A percentile compares a stretch with the other conserved stretches of the same genome.
Evolutionary conservation across 1,140 invertebrate species (phyloP).

Genomic region (Ostrea denselamellosa): DNA sequence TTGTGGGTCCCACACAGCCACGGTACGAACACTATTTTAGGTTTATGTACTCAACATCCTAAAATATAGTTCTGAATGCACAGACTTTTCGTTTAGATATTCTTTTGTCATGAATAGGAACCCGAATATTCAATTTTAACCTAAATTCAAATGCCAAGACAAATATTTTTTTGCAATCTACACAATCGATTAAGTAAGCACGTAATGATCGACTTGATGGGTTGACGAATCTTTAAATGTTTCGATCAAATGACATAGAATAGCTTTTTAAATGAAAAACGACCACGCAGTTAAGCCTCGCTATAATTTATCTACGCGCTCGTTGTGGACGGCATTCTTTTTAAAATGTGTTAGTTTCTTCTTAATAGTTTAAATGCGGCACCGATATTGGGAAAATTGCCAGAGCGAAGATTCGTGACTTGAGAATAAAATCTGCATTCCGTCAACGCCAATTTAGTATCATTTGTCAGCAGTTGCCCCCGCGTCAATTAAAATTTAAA

Average conservation of each 20-base stretch:
- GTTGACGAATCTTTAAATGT: conserved; percentile 26
- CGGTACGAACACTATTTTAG: too few species aligned
- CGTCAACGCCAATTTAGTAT: too few species aligned
- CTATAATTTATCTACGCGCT: not conserved
- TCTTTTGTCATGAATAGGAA: conserved; percentile 27
- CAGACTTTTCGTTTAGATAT: conserved; percentile 21
- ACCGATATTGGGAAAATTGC: not conserved
- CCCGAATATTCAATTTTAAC: not conserved
- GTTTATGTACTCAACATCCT: not conserved
- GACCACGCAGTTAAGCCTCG: not conserved
- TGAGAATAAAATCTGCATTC: not conserved
- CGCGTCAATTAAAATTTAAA: too few species aligned
- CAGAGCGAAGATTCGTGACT: not conserved
- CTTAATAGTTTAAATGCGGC: not conserved
- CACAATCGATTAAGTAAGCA: conserved; percentile 18
- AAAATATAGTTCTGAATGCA: not conserved
- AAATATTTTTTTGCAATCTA: conserved; percentile 17
- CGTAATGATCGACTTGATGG: conserved; percentile 1
- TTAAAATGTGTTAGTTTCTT: not conserved
- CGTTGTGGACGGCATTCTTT: not conserved
- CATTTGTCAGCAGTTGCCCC: too few species aligned
- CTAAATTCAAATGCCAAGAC: not conserved
- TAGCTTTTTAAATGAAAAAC: not conserved
- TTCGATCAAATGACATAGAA: not conserved
- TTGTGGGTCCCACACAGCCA: too few species aligned